phyloP scores from a whole-genome alignment of 1,140 invertebrate genomes.

The Nautilus pompilius region DNA sequence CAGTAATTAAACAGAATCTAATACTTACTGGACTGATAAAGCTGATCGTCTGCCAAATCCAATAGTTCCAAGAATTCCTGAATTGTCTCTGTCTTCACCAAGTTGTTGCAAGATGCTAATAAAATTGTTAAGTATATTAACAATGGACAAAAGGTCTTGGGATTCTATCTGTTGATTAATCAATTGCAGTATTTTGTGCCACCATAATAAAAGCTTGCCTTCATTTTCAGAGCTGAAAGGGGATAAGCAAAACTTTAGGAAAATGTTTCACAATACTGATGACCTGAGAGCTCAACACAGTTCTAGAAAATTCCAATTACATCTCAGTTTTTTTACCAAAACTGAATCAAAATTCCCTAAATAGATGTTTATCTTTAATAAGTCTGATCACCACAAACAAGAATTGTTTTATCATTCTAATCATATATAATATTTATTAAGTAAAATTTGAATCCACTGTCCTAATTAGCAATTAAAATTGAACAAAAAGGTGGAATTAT shows the following conservation, averaged over 20 bases:
- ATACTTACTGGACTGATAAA: conserved; percentile 60
- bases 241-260: conserved; percentile 4
- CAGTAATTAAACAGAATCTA: background rate
- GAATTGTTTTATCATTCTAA: too few relatives aligned
- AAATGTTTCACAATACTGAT: background rate
- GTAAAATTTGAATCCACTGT: too few relatives aligned
- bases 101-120: conserved; percentile 56
- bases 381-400: too few relatives aligned
- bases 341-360: too few relatives aligned
- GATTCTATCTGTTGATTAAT: conserved; percentile 57
- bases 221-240: conserved; percentile 61
- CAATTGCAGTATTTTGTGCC: conserved; percentile 61
- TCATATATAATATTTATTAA: too few relatives aligned
- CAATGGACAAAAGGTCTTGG: conserved; percentile 50
- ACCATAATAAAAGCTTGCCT: conserved; percentile 63
- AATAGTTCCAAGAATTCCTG: conserved; percentile 65
- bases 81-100: conserved; percentile 62
- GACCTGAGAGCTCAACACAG: too few relatives aligned
- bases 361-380: too few relatives aligned
- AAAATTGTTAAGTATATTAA: conserved; percentile 58
- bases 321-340: background rate
- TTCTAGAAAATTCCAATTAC: background rate
- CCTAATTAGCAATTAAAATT: too few relatives aligned
- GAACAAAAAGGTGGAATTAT: too few relatives aligned
- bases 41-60: conserved; percentile 64